These are phyloP conservation scores for Plemyria rubiginata DNA, from an alignment of 2,888 invertebrate species.

Conservation along the genomic window DNA sequence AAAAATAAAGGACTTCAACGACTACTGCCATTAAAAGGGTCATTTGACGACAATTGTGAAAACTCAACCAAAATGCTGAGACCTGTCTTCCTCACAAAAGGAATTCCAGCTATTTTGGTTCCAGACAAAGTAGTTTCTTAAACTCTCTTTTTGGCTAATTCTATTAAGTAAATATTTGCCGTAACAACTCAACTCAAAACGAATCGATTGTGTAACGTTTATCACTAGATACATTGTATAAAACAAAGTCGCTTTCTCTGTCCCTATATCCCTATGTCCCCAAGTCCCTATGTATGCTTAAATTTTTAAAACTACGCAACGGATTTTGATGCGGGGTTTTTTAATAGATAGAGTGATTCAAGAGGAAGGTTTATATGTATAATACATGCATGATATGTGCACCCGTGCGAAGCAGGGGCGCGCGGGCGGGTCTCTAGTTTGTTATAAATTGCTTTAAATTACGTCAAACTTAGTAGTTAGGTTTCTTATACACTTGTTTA, in stretches of 20 bases:
- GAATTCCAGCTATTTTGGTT: slow-evolving; percentile 33
- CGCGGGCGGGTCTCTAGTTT: too few relatives aligned
- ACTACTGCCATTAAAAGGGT: slow-evolving; percentile 26
- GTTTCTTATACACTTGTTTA: not conserved
- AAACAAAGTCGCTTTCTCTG: too few relatives aligned
- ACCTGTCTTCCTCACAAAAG: slow-evolving; percentile 34
- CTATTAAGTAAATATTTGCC: slow-evolving; percentile 1
- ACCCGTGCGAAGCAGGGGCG: too few relatives aligned
- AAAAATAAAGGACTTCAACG: slow-evolving; percentile 29
- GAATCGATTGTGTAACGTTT: not conserved
- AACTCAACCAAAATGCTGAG: slow-evolving; percentile 31
- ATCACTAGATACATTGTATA: too few relatives aligned
- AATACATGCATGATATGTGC: too few relatives aligned
- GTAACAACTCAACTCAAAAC: not conserved
- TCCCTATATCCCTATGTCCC: too few relatives aligned
- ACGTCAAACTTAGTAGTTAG: not conserved
- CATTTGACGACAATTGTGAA: slow-evolving; percentile 32
- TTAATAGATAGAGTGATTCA: too few relatives aligned
- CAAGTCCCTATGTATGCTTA: too few relatives aligned
- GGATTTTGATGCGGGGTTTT: too few relatives aligned
- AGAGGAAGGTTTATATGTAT: too few relatives aligned
- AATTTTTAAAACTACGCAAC: too few relatives aligned
- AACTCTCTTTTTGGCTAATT: slow-evolving; percentile 24
- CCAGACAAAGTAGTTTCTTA: slow-evolving; percentile 11
- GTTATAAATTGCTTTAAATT: not conserved